phyloP scores from a whole-genome alignment of 2,797 vertebrate species.

The Siniperca obscura region DNA sequence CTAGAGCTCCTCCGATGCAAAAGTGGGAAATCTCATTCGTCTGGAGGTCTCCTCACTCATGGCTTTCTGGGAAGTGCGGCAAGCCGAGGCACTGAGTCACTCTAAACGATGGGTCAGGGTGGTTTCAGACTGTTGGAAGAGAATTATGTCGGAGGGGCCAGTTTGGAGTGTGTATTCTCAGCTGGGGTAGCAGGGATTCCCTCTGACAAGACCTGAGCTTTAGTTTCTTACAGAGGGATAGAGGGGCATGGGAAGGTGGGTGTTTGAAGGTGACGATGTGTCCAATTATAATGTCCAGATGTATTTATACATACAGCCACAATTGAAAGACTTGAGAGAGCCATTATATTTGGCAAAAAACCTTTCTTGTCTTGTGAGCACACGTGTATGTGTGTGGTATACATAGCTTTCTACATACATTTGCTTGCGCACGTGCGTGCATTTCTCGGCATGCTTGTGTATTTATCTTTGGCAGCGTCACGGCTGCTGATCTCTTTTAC shows the following conservation, averaged over 20 bases:
- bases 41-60: constrained; percentile 73
- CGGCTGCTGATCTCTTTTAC: constrained; percentile 65
- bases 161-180: constrained; percentile 79
- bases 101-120: constrained; percentile 73
- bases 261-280: constrained; percentile 69
- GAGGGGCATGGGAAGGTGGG: constrained; percentile 9
- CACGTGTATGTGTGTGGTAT: constrained; percentile 33
- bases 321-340: constrained; percentile 53
- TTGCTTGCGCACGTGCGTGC: constrained; percentile 29
- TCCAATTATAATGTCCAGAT: constrained; percentile 81
- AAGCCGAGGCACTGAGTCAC: constrained; percentile 81
- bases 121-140: constrained; percentile 75
- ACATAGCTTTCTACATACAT: constrained; percentile 13
- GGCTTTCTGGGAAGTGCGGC: constrained; percentile 80
- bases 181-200: constrained; percentile 79
- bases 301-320: constrained; percentile 71
- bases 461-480: constrained; percentile 55
- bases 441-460: constrained; percentile 50
- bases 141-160: constrained; percentile 74
- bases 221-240: constrained; percentile 62
- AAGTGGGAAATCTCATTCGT: constrained; percentile 75
- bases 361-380: constrained; percentile 39
- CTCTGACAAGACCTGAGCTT: constrained; percentile 81
- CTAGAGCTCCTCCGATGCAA: constrained; percentile 53
- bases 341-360: constrained; percentile 62